Evolutionary conservation across 2,888 invertebrate genomes (phyloP), one percentile per base, ranked within the genome.

Genomic region (Sphaeridia pumilis): DNA sequence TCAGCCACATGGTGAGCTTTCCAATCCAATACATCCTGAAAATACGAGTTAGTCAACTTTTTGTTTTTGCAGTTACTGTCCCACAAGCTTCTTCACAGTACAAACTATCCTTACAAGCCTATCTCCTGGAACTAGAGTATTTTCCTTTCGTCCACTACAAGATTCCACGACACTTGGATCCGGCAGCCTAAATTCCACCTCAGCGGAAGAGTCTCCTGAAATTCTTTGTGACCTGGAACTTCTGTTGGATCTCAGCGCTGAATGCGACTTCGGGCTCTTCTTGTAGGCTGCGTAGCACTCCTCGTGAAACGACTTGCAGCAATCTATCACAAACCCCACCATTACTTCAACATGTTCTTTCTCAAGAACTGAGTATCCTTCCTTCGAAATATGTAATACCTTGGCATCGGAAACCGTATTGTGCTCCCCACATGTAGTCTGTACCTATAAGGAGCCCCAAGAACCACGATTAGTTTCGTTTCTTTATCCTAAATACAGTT

Each of bases 11-110:
- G 78, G 49, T 75, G 70, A 49, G 79, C 76, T 35, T 78, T 77
- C 84, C 84, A 84, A 67, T 82, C 78, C 60, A 74, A 73, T 61
- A 83, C 74, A 52, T 80, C 77, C 83, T 84, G 12, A 10, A 31
- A n/a, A n/a, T n/a, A n/a, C n/a, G n/a, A n/a, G n/a, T n/a, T n/a
- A n/a, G n/a, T n/a, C n/a, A n/a, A n/a, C n/a, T n/a, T n/a, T n/a
- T n/a, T n/a, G n/a, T n/a, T n/a, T n/a, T n/a, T n/a, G n/a, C n/a
- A n/a, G n/a, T n/a, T n/a, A n/a, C n/a, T n/a, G n/a, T n/a, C n/a
- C n/a, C n/a, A n/a, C n/a, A n/a, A n/a, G n/a, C n/a, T n/a, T n/a
- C n/a, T n/a, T n/a, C n/a, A n/a, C n/a, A n/a, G n/a, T n/a, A n/a
- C n/a, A n/a, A n/a, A n/a, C n/a, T n/a, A n/a, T n/a, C n/a, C n/a